A percentile compares a stretch with the other conserved stretches of the same genome.
Conservation (phyloP, 2,888 invertebrate genomes). For the Tipula vernalis region DNA sequence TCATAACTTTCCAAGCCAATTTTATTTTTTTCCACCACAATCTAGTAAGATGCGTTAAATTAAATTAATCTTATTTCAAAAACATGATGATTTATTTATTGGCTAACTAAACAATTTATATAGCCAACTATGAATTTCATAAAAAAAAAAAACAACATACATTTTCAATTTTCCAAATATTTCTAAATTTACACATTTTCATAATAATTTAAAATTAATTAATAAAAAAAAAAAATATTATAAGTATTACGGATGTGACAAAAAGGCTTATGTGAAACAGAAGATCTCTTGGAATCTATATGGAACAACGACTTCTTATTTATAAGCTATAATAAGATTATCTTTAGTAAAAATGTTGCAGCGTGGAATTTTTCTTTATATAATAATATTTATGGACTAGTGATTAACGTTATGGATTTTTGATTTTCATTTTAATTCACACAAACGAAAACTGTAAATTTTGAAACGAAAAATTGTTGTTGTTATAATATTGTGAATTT, state of each 20-base stretch:
- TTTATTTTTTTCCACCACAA: neutral
- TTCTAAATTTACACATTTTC: neutral
- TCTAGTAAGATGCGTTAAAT: neutral
- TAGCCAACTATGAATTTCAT: neutral
- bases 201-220: neutral
- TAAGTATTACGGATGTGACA: neutral
- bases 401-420: neutral
- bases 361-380: neutral
- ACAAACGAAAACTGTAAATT: neutral
- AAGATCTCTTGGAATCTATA: neutral
- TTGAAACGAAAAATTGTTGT: neutral
- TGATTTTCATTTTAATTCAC: neutral
- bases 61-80: neutral
- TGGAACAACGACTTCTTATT: neutral
- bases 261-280: neutral
- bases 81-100: neutral
- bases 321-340: neutral
- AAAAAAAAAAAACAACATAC: neutral
- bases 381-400: neutral
- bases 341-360: neutral
- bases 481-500: neutral
- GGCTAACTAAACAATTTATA: neutral
- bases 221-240: neutral
- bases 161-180: neutral
- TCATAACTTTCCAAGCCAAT: neutral